Evolutionary conservation across 2,888 invertebrate species (phyloP), one percentile per base, ranked within the genome.

Genomic region (Fragum fragum): DNA sequence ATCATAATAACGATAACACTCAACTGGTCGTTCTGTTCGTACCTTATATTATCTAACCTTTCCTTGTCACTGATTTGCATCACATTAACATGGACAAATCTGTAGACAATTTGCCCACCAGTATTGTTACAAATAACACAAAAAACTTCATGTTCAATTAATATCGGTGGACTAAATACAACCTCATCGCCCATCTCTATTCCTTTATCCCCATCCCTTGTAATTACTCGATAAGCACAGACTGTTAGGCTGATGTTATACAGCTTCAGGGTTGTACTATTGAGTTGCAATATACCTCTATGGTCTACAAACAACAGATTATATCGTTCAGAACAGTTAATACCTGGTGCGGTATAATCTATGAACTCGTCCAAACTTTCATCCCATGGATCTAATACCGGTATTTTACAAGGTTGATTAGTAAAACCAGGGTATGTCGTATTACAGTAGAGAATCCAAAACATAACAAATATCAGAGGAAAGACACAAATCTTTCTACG

Each of bases 71-170:
- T 9, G 61, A 1, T 5, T 53, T 23, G 6, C 79, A 79, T n/a
- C 70, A 79, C 47, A 66, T 83, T 83, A 16, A 66, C 11, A 57
- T 83, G 79, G 6, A 83, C 63, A 70, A 78, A 77, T 21, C 79
- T 71, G 47, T 83, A 83, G 23, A 80, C 76, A 9, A 57, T 73
- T 32, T 18, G 52, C 16, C 23, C 39, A 3, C 14, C 23, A 2
- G 18, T 16, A 29, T 61, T 68, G 21, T 59, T 47, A 52, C 83
- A 84, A 14, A 66, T 28, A 28, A 84, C 76, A 7, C 75, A 66
- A 68, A 80, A 81, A 1, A 77, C 57, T 18, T 39, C 29, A 47
- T 63, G 61, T 2, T 63, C 36, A 18, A 83, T 55, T 53, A 83
- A 83, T n/a, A 68, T 21, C 26, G 83, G 83, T 18, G 75, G 74